A percentile compares a stretch with the other conserved stretches of the same genome.
Conservation (phyloP, 2,113 vertebrate genomes). For the Trogon surrucura region DNA sequence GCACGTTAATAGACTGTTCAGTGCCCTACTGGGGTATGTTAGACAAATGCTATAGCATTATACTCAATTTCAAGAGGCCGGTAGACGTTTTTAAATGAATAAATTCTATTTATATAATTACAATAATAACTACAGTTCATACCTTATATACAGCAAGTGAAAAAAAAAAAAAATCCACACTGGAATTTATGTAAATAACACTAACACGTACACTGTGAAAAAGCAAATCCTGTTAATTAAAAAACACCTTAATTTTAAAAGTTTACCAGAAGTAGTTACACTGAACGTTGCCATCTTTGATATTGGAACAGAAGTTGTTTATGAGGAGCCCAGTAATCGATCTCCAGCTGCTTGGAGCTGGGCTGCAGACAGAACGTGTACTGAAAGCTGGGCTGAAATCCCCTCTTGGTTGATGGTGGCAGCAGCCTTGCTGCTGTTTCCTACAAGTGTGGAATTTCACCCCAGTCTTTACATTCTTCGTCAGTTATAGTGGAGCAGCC, state of each 20-base stretch:
- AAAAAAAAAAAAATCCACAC: conserved; percentile 14
- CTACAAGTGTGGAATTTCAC: conserved; percentile 9
- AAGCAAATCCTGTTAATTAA: conserved; percentile 24
- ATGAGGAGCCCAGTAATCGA: background rate
- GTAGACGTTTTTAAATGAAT: conserved; percentile 38
- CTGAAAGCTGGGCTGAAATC: background rate
- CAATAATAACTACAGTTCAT: conserved; percentile 29
- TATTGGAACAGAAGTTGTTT: conserved; percentile 8
- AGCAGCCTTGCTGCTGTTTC: background rate
- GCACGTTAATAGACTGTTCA: background rate
- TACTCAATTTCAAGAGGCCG: background rate
- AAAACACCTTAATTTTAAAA: background rate
- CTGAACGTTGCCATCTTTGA: background rate
- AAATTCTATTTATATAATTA: conserved; percentile 63
- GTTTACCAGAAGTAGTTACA: conserved; percentile 19
- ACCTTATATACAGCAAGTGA: conserved; percentile 29
- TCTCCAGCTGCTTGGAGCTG: background rate
- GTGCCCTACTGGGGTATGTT: background rate
- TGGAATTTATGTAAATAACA: background rate
- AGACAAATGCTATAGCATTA: background rate
- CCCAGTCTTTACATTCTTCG: conserved; percentile 33
- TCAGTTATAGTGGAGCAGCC: background rate
- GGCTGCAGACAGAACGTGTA: background rate
- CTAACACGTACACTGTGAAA: background rate
- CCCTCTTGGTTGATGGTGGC: background rate